Conservation (phyloP, 2,888 invertebrate species). For the Melangyna quadrimaculata region DNA sequence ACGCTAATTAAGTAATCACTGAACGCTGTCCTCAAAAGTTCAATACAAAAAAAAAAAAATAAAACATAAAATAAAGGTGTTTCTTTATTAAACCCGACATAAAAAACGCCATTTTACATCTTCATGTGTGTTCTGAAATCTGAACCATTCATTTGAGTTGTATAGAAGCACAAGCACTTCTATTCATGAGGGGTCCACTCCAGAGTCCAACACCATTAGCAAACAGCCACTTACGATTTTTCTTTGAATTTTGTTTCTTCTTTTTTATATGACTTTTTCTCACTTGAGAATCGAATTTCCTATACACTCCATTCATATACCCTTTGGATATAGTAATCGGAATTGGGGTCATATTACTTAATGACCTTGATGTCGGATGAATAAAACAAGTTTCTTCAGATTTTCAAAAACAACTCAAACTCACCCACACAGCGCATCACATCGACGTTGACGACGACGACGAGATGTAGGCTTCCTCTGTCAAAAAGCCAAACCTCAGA, state of each 20-base stretch:
- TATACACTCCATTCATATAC: constrained; percentile 16
- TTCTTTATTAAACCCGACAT: not conserved
- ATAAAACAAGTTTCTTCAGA: constrained; percentile 32
- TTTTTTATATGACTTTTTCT: constrained; percentile 5
- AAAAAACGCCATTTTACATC: not conserved
- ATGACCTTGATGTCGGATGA: constrained; percentile 59
- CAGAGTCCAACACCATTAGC: not conserved
- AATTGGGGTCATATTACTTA: constrained; percentile 62
- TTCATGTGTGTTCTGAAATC: not conserved
- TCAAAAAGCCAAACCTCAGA: not conserved
- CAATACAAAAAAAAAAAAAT: not conserved
- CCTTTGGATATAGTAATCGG: constrained; percentile 2
- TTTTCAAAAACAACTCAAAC: not conserved
- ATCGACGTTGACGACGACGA: not conserved
- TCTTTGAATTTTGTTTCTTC: not conserved
- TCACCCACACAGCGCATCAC: not conserved
- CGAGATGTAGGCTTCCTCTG: not conserved
- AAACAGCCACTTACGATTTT: not conserved
- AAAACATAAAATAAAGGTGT: not conserved
- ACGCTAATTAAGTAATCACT: not conserved
- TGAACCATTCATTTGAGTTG: not conserved
- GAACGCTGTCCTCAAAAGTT: not conserved
- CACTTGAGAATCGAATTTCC: constrained; percentile 46
- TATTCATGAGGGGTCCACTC: constrained; percentile 1
- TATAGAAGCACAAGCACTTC: not conserved